Evolutionary conservation across 2,888 invertebrate species (phyloP).

Genomic region (Melinaea marsaeus): DNA sequence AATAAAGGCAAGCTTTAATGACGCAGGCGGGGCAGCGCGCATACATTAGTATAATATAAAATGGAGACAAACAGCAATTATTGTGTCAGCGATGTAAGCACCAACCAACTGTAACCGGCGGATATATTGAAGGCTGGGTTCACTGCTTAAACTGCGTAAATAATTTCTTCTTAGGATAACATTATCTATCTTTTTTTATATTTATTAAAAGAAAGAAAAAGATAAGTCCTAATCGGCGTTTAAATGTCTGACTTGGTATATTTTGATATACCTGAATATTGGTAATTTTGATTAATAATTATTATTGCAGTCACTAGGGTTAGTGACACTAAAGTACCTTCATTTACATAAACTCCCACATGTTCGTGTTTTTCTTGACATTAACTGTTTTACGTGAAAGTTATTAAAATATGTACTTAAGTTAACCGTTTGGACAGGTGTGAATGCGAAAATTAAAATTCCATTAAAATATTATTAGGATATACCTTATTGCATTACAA

Average conservation of each 20-base stretch:
- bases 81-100: constrained; percentile 19
- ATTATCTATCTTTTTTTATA: too few species aligned
- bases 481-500: background rate
- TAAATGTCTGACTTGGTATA: too few species aligned
- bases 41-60: constrained; percentile 1
- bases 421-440: constrained; percentile 24
- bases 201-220: too few species aligned
- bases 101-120: constrained; percentile 15
- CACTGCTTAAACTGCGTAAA: too few species aligned
- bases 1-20: too few species aligned
- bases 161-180: too few species aligned
- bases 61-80: constrained; percentile 22
- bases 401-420: constrained; percentile 25
- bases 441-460: constrained; percentile 18
- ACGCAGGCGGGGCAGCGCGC: too few species aligned
- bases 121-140: constrained; percentile 12
- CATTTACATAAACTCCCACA: constrained; percentile 25
- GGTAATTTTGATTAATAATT: constrained; percentile 7
- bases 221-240: too few species aligned
- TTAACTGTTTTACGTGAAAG: constrained; percentile 27
- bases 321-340: constrained; percentile 24
- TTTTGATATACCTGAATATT: too few species aligned
- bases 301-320: constrained; percentile 24
- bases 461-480: constrained; percentile 12
- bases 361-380: constrained; percentile 24